Evolutionary conservation across 2,113 vertebrate genomes (phyloP), one percentile per base, ranked within the genome.

Genomic region (Oxyruncus cristatus): DNA sequence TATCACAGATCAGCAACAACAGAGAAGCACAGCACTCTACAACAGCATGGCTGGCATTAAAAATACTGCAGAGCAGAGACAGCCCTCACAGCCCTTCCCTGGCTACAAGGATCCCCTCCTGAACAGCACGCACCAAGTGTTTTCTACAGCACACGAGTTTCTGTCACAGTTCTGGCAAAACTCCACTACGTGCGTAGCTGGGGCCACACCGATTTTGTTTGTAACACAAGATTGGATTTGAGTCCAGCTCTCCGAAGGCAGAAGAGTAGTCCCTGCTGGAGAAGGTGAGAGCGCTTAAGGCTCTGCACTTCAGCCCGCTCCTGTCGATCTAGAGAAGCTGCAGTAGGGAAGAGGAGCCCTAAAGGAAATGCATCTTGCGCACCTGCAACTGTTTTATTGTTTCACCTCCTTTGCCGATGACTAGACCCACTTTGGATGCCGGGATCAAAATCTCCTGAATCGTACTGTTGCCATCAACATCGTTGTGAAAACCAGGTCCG

Each of bases 321-420:
- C 65, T 89, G 89, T 44, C 27, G 71, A 66, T 83, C 82, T 92
- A 96, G 79, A 94, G 95, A 93, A 97, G 92, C 92, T 94, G 93
- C 79, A 90, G 85, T 61, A 52, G 68, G 42, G 81, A 83, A 89
- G 95, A 96, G 61, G 61, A 92, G 96, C 93, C 96, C 90, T 95
- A 5, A 82, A 85, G 93, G 39, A 66, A 94, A 84, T 74, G 66
- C 59, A 87, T 78, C 73, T 59, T 83, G 89, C 79, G 56, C 92
- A 99, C 99, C 99, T 99, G 99, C 94, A 99, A 95, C 92, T 99
- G 99, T 96, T 99, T 99, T 96, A 99, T 99, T 78, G 99, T 99
- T 95, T 99, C 99, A 68, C 99, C 99, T 94, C 99, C 99, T 97
- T 99, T 99, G 97, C 99, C 99, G 58, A 99, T 99, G 98, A 99